These are phyloP conservation scores for Macrosiphum euphorbiae DNA, from an alignment of 2,888 invertebrate species.

Conservation along the genomic window DNA sequence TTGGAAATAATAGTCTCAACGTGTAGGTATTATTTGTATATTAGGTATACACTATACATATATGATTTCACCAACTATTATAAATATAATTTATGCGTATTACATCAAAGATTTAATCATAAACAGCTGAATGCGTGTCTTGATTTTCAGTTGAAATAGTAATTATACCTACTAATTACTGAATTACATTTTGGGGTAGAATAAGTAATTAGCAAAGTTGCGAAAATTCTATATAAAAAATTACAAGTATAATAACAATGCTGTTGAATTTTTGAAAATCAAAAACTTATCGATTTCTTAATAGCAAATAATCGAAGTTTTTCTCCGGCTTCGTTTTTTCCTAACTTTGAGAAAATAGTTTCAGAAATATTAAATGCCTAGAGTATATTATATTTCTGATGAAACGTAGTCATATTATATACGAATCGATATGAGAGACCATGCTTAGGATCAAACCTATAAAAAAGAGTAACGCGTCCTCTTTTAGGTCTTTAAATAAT, in stretches of 20 bases:
- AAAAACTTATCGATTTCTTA: not conserved
- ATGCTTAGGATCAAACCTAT: not conserved
- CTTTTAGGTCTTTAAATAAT: not conserved
- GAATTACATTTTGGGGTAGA: too few relatives aligned
- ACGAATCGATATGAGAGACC: not conserved
- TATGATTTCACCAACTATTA: not conserved
- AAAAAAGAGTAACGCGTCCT: not conserved
- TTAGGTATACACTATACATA: too few relatives aligned
- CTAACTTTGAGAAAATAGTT: not conserved
- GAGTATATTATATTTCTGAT: not conserved
- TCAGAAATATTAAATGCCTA: not conserved
- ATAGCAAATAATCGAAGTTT: not conserved
- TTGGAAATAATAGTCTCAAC: not conserved
- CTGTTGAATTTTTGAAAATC: not conserved
- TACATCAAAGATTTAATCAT: not conserved
- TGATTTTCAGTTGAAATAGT: not conserved
- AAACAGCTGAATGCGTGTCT: not conserved
- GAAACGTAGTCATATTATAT: not conserved
- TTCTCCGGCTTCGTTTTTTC: not conserved
- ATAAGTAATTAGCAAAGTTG: not conserved
- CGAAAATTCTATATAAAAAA: not conserved
- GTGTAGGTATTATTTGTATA: not conserved
- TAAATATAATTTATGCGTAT: not conserved
- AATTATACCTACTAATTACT: not conserved
- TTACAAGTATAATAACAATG: not conserved